phyloP scores from a whole-genome alignment of 2,797 vertebrate genomes.

The Cossypha caffra region DNA sequence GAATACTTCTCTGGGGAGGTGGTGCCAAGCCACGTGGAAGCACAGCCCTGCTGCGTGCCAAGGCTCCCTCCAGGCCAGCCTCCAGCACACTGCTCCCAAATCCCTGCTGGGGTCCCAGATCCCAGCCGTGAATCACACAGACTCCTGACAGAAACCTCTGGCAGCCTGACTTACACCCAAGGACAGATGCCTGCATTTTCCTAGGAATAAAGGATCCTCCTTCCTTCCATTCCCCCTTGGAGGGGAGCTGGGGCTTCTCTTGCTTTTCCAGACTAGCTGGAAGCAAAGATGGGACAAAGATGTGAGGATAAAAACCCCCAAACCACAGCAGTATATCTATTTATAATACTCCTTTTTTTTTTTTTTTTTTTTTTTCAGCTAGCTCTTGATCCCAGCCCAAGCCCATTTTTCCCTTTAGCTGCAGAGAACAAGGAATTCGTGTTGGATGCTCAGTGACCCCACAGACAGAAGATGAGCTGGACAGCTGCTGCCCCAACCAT shows the following conservation, averaged over 20 bases:
- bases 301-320: not conserved
- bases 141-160: not conserved
- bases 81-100: not conserved
- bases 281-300: not conserved
- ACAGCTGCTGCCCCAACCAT: not conserved
- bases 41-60: not conserved
- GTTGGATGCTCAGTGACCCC: not conserved
- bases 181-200: not conserved
- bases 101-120: not conserved
- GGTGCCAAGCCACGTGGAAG: conserved; percentile 1
- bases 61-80: not conserved
- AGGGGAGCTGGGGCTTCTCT: not conserved
- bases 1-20: not conserved
- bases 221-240: not conserved
- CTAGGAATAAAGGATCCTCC: not conserved
- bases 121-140: not conserved
- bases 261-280: not conserved
- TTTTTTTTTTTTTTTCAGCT: not conserved
- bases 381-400: not conserved
- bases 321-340: not conserved
- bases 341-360: not conserved
- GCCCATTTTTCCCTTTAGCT: not conserved
- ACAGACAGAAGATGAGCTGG: not conserved
- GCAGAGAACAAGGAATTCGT: not conserved
- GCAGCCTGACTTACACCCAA: not conserved